Evolutionary conservation across 2,797 vertebrate genomes (phyloP), one percentile per base, ranked within the genome.

Genomic region (Phoeniculus purpureus): DNA sequence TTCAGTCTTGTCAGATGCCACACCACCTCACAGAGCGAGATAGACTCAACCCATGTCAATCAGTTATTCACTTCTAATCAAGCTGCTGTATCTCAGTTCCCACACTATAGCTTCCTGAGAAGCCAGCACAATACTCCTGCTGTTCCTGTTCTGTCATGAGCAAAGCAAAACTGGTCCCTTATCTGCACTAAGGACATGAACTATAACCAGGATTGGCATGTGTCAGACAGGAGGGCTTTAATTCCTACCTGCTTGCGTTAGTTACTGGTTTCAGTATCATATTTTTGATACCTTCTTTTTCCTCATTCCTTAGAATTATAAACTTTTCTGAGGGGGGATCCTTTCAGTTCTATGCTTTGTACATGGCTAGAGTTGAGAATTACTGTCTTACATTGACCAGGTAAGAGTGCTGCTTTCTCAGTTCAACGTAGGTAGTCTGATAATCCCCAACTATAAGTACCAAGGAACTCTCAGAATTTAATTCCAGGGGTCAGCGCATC

Each of bases 31-130:
- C 0, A 0, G 50, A 58, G 73, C 40, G 61, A 89, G 83, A 47
- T 7, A 88, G 72, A 81, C 45, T 58, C 50, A 81, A 88, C 78
- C 64, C 50, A 54, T 31, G 80, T 79, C 66, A 88, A 50, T 56
- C 72, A 76, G 80, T 71, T 87, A 60, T 21, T 93, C 75, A 90
- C 54, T 85, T 81, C 71, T 87, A 94, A 94, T 92, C 85, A 85
- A 55, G 37, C 26, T 84, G n/a, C 56, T 81, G 13, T 59, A 90
- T 93, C 87, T 95, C 9, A 13, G 67, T 87, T 95, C 77, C 87
- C 82, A 92, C 90, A 32, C 40, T 83, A 22, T 10, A 51, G 70
- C n/a, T 89, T 80, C 60, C 67, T 84, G 60, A 90, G 74, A 73
- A 91, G 70, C 31, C 73, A 92, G 26, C 16, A 55, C 43, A 70